A percentile compares a stretch with the other conserved stretches of the same genome.
Conservation (phyloP, 2,113 vertebrate genomes). For the Tinamus guttatus region DNA sequence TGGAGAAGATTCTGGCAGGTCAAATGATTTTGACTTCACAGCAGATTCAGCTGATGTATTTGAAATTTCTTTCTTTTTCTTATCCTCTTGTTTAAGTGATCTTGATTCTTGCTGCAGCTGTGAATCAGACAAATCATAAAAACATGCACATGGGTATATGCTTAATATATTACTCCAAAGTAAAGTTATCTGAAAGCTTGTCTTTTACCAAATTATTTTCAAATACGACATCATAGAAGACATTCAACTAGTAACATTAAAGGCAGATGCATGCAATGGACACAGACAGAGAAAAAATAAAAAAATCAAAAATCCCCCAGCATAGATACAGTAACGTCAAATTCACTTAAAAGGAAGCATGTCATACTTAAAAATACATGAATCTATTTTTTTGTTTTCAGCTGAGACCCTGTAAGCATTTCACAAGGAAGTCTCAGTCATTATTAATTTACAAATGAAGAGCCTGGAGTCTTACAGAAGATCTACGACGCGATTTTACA, state of each 20-base stretch:
- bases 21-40: not conserved
- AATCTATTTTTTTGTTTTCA: not conserved
- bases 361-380: not conserved
- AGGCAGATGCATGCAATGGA: not conserved
- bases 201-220: not conserved
- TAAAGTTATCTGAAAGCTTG: not conserved
- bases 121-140: slow-evolving; percentile 19
- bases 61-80: slow-evolving; percentile 1
- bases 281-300: not conserved
- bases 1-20: not conserved
- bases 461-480: not conserved
- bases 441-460: not conserved
- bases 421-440: not conserved
- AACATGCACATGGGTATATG: not conserved
- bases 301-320: not conserved
- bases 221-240: not conserved
- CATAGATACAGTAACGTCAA: not conserved
- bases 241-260: not conserved
- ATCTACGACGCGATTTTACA: not conserved
- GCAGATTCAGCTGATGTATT: not conserved
- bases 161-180: not conserved
- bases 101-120: slow-evolving; percentile 41
- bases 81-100: not conserved
- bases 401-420: not conserved
- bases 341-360: not conserved